A percentile compares a stretch with the other conserved stretches of the same genome.
These are phyloP conservation scores for Thysanoteuthis rhombus DNA, from an alignment of 2,888 invertebrate species.

Conservation along the genomic window DNA sequence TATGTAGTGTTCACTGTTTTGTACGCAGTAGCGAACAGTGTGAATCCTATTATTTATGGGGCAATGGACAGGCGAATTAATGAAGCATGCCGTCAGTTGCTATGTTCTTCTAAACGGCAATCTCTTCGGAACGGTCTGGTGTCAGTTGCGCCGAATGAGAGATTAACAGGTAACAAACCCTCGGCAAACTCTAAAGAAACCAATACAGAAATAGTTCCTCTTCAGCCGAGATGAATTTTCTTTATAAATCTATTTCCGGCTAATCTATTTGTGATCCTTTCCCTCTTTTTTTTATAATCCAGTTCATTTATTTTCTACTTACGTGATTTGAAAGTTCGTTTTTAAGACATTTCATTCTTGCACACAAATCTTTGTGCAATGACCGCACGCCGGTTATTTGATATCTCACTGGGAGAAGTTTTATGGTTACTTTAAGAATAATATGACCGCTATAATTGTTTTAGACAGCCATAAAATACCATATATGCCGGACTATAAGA, in stretches of 20 bases:
- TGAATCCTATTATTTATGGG: slow-evolving; percentile 64
- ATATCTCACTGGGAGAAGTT: too few species aligned
- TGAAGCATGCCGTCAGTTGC: slow-evolving; percentile 54
- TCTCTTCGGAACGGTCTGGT: slow-evolving; percentile 40
- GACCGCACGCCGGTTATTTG: too few species aligned
- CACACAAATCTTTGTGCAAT: too few species aligned
- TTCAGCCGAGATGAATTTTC: neutral
- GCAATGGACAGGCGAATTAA: slow-evolving; percentile 64
- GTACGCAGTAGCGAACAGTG: slow-evolving; percentile 64
- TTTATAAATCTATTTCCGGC: neutral
- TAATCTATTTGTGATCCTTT: neutral
- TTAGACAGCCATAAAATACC: too few species aligned
- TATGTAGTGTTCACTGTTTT: slow-evolving; percentile 65
- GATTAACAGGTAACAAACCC: slow-evolving; percentile 39
- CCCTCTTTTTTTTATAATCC: too few species aligned
- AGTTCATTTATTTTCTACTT: neutral
- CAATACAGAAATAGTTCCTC: slow-evolving; percentile 42
- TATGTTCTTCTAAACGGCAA: slow-evolving; percentile 45
- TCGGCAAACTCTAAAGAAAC: slow-evolving; percentile 36
- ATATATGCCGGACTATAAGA: too few species aligned
- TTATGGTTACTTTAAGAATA: too few species aligned
- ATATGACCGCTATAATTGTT: too few species aligned
- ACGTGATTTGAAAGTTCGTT: too few species aligned
- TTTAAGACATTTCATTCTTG: too few species aligned
- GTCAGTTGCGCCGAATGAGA: slow-evolving; percentile 37